Base-by-base conservation (phyloP, 2,888 invertebrate genomes). In the Agonopterix alstromeriana region DNA sequence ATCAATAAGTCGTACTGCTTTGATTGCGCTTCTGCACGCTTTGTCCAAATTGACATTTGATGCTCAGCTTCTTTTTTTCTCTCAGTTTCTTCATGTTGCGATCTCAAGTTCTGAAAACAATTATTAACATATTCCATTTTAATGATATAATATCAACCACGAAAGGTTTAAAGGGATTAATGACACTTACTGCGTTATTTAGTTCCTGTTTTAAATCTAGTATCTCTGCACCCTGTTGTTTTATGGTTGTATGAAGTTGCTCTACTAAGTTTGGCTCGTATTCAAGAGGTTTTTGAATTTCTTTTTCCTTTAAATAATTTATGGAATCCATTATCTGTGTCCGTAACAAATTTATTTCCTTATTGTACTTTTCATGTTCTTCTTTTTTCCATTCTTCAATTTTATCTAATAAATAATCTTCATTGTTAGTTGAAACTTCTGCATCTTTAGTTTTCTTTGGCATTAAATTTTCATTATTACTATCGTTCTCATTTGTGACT, bases 201-300 rank as follows among this genome's bases (percentile, higher is more conserved):
- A 91, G 57, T 60, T 90, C 88, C 51, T 86, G 79, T 64, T 82
- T 86, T 10, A 91, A 61, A 49, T 69, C 64, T 40, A 72, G 58
- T 61, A 91, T 89, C 77, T 91, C 90, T 45, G 70, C 67, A 45
- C 90, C 90, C 62, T 91, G 91, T 52, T 89, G 77, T 58, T 77
- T 79, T 50, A 91, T 79, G 14, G 89, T 81, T 46, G 70, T 67
- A 48, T 86, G 80, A 12, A 90, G 60, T 51, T 82, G 72, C 44
- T 77, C 73, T 59, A 85, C 84, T 61, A 74, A 70, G 47, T 69
- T 67, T 2, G 71, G 57, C 40, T 81, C 81, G 36, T 70, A 75
- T 46, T 67, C 54, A 42, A 35, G 14, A 9, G 41, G 41, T 46
- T 43, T 51, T 17, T 46, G 46, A 2, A 53, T 38, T 3, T 42